Conservation (phyloP, 2,113 vertebrate genomes). For the Callocephalon fimbriatum region DNA sequence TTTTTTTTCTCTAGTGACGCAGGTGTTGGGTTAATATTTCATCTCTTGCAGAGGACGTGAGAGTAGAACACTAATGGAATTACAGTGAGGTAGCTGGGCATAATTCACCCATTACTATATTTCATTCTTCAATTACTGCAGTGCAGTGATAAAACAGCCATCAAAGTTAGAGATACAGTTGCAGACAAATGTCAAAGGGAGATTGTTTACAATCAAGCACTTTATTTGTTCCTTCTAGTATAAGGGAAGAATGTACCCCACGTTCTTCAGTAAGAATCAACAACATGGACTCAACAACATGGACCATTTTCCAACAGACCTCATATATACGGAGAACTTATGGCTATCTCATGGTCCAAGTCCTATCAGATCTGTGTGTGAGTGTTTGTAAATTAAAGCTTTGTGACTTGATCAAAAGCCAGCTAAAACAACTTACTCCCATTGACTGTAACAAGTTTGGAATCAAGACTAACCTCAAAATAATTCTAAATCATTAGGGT, state of each 20-base stretch:
- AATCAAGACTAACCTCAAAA: neutral
- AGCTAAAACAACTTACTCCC: neutral
- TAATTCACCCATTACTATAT: neutral
- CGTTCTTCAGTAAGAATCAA: neutral
- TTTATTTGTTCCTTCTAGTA: neutral
- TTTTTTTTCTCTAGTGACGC: neutral
- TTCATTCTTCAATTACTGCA: neutral
- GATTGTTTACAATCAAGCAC: neutral
- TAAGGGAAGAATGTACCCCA: neutral
- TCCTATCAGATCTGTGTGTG: neutral
- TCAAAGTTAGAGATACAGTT: neutral
- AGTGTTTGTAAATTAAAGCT: neutral
- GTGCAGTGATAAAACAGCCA: neutral
- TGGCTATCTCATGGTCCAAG: neutral
- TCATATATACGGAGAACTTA: neutral
- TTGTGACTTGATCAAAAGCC: neutral
- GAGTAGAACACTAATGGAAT: neutral
- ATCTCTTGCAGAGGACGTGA: neutral
- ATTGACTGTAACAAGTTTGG: neutral
- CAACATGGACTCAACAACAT: neutral
- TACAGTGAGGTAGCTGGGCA: neutral
- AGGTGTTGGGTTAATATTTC: constrained; percentile 15
- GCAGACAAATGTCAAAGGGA: neutral
- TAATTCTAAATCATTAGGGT: neutral
- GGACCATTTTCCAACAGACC: neutral